Conservation (phyloP, 2,888 invertebrate species). For the Pinctada fucata region DNA sequence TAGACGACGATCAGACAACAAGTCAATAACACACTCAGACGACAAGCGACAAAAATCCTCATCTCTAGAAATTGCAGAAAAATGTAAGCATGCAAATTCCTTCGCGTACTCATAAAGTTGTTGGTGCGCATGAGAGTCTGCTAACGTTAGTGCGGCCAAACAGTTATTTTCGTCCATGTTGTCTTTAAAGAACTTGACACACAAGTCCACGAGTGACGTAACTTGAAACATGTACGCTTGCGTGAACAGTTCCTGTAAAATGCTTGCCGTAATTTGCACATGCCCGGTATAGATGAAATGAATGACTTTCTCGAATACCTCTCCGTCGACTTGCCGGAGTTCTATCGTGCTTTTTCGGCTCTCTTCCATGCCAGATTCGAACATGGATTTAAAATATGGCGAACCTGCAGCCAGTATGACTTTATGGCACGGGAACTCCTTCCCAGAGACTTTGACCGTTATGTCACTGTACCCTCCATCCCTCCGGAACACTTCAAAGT, state of each 20-base stretch:
- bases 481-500: slow-evolving; percentile 63
- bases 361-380: slow-evolving; percentile 72
- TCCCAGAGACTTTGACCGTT: slow-evolving; percentile 60
- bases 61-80: slow-evolving; percentile 60
- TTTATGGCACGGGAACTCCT: slow-evolving; percentile 66
- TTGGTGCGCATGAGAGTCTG: slow-evolving; percentile 67
- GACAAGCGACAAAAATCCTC: slow-evolving; percentile 69
- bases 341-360: slow-evolving; percentile 64
- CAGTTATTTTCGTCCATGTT: slow-evolving; percentile 69
- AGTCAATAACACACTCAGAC: slow-evolving; percentile 62
- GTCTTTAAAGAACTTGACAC: slow-evolving; percentile 63
- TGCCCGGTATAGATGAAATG: slow-evolving; percentile 69
- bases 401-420: slow-evolving; percentile 70
- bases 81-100: slow-evolving; percentile 63
- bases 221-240: slow-evolving; percentile 71
- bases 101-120: slow-evolving; percentile 65
- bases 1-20: slow-evolving; percentile 63
- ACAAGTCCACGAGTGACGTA: slow-evolving; percentile 57
- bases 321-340: slow-evolving; percentile 64
- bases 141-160: slow-evolving; percentile 68
- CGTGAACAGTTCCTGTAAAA: slow-evolving; percentile 66
- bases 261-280: slow-evolving; percentile 58
- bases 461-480: slow-evolving; percentile 68
- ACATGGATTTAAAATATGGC: slow-evolving; percentile 70
- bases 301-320: slow-evolving; percentile 65